These are phyloP conservation scores for Pithys albifrons DNA, from an alignment of 2,113 vertebrate species.

Conservation along the genomic window DNA sequence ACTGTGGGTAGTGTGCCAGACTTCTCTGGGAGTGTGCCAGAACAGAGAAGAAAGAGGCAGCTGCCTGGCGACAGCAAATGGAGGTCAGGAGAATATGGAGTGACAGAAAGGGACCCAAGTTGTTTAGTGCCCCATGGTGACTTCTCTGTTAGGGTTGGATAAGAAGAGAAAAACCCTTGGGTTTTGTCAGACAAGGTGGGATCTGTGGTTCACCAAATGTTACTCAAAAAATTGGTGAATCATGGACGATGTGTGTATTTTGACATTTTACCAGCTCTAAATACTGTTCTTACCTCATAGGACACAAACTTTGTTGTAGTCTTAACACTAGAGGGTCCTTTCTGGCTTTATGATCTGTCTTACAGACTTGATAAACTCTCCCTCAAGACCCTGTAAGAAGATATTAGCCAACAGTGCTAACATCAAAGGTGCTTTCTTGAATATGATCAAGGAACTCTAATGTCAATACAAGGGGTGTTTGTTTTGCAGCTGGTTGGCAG, in stretches of 20 bases:
- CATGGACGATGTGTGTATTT: background rate
- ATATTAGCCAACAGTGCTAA: slow-evolving; percentile 14
- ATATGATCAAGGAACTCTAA: slow-evolving; percentile 46
- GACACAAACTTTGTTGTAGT: background rate
- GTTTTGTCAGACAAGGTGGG: background rate
- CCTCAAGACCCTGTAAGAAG: slow-evolving; percentile 5
- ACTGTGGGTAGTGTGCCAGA: background rate
- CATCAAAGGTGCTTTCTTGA: slow-evolving; percentile 56
- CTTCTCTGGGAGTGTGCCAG: background rate
- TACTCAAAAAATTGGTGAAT: background rate
- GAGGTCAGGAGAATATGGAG: background rate
- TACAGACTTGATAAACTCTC: slow-evolving; percentile 6
- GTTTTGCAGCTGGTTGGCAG: slow-evolving; percentile 56
- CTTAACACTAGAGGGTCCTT: background rate
- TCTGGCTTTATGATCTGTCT: background rate
- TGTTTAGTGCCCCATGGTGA: background rate
- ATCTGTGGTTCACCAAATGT: background rate
- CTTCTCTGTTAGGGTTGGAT: background rate
- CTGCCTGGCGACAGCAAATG: background rate
- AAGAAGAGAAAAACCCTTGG: background rate
- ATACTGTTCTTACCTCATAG: background rate
- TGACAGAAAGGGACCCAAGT: background rate
- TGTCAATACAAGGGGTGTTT: slow-evolving; percentile 5
- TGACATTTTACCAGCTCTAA: background rate
- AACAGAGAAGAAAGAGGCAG: background rate